Conservation (phyloP, 2,113 vertebrate species). For the Lampris megalopsis region DNA sequence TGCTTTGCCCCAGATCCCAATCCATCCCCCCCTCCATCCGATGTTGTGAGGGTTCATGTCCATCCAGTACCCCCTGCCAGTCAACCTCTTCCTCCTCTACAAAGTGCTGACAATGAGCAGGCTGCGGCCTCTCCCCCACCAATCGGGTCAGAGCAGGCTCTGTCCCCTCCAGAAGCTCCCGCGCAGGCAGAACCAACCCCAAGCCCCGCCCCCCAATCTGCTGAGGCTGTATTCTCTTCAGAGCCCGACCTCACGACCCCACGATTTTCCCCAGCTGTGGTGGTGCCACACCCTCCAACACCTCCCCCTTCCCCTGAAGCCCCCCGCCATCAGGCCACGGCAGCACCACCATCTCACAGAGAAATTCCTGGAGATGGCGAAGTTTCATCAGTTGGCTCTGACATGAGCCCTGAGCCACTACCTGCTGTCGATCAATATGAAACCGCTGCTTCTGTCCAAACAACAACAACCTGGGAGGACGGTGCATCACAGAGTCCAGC, state of each 20-base stretch:
- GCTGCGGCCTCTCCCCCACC: slow-evolving; percentile 13
- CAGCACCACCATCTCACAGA: neutral
- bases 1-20: slow-evolving; percentile 50
- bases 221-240: slow-evolving; percentile 21
- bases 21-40: slow-evolving; percentile 41
- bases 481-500: slow-evolving; percentile 26
- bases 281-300: slow-evolving; percentile 32
- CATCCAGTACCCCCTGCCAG: slow-evolving; percentile 58
- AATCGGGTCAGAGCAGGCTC: slow-evolving; percentile 16
- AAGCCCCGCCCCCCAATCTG: neutral
- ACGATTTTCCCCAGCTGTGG: slow-evolving; percentile 8
- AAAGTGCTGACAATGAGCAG: slow-evolving; percentile 13
- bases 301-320: slow-evolving; percentile 52
- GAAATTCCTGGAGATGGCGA: neutral
- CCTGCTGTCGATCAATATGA: neutral
- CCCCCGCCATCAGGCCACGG: neutral
- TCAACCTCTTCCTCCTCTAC: slow-evolving; percentile 36
- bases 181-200: slow-evolving; percentile 8
- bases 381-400: neutral
- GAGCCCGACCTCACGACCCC: slow-evolving; percentile 37
- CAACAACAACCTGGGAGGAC: slow-evolving; percentile 7
- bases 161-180: slow-evolving; percentile 1
- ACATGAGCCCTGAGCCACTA: neutral
- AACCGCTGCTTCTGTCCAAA: neutral
- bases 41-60: slow-evolving; percentile 61